Conservation (phyloP, 2,113 vertebrate species). For the Centropus bengalensis region DNA sequence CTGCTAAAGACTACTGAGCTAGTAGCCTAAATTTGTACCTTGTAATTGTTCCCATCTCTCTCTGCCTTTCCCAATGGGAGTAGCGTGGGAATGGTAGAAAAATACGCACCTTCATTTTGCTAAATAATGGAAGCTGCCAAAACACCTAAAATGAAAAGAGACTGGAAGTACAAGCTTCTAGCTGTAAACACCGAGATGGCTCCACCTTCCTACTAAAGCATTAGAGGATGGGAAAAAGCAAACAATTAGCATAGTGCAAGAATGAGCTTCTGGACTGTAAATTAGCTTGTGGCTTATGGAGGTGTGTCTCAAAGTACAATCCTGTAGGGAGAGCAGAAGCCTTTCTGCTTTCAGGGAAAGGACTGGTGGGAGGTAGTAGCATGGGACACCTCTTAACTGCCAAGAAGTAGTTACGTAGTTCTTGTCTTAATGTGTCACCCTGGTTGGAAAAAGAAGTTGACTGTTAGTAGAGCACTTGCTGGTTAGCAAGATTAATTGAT, state of each 20-base stretch:
- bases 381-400: background rate
- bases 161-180: background rate
- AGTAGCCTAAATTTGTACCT: background rate
- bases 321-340: background rate
- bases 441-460: background rate
- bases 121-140: background rate
- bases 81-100: background rate
- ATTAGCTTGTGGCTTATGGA: background rate
- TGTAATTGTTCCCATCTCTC: background rate
- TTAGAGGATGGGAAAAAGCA: background rate
- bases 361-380: background rate
- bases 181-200: background rate
- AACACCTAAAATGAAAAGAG: background rate
- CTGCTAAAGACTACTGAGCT: background rate
- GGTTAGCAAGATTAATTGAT: background rate
- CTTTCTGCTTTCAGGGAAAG: background rate
- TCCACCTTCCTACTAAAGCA: background rate
- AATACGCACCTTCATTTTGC: background rate
- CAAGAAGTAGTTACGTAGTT: background rate
- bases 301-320: constrained; percentile 3
- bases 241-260: background rate
- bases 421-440: background rate
- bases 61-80: background rate
- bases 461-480: background rate
- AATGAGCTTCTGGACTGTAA: background rate